These are phyloP conservation scores for Cyprinodon brontotheroides DNA, from an alignment of 2,113 vertebrate genomes.

Conservation along the genomic window DNA sequence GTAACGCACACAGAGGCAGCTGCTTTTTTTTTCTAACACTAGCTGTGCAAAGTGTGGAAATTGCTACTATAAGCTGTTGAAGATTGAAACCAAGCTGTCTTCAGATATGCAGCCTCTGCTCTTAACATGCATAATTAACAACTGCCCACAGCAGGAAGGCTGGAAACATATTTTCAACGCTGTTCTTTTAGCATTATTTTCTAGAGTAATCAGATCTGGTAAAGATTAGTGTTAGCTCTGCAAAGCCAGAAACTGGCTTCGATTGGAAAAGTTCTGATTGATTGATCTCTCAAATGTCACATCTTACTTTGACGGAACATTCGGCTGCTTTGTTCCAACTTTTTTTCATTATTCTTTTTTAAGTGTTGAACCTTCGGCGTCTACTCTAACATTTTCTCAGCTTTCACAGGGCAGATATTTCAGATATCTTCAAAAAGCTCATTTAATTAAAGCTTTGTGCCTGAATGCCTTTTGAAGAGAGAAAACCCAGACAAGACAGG, in stretches of 20 bases:
- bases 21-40: neutral
- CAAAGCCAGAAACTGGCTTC: neutral
- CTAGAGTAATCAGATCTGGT: neutral
- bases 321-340: neutral
- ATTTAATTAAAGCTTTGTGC: neutral
- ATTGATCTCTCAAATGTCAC: neutral
- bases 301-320: neutral
- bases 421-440: constrained; percentile 7
- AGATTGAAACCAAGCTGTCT: neutral
- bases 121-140: neutral
- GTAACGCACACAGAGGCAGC: neutral
- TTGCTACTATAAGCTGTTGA: neutral
- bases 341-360: neutral
- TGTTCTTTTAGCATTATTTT: neutral
- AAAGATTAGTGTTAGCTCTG: neutral
- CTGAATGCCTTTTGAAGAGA: neutral
- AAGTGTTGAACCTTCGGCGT: neutral
- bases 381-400: neutral
- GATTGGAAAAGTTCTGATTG: neutral
- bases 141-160: neutral
- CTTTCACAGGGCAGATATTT: neutral
- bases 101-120: neutral
- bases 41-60: neutral
- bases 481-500: neutral
- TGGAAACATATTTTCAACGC: neutral